Evolutionary conservation across 2,888 invertebrate species (phyloP), one percentile per base, ranked within the genome.

Genomic region (Lithophane leautieri): DNA sequence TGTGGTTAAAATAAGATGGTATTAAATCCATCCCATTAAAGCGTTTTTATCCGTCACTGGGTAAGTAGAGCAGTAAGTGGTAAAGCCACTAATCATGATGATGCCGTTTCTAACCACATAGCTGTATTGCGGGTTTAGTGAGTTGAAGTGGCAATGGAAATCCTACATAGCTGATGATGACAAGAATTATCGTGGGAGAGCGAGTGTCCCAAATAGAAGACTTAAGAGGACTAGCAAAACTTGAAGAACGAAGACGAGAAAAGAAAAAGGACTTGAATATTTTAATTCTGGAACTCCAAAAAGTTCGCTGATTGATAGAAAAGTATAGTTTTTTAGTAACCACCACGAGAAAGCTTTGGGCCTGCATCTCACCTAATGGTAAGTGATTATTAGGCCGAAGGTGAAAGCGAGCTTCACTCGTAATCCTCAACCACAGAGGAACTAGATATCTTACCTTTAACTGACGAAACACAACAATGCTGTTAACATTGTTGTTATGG

Each of bases 21-120:
- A 72, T 66, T 69, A 73, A 71, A 75, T 50, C 56, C 79, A 76
- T 65, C 66, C 76, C 50, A 69, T 74, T 61, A 71, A 52, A 76
- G 61, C 54, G 60, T 81, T 87, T 82, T 79, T 78, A 83, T 74
- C 73, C 81, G 68, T 78, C 77, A 78, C 65, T 82, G 73, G 73
- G 76, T 73, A 81, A 84, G 73, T 83, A 73, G 83, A 65, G 44
- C 79, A 76, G 78, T 76, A 83, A 86, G 74, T 78, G 82, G 80
- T 85, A 73, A 77, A 73, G 73, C 87, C 85, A 61, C 76, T 70
- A 80, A 78, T 86, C 70, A 82, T 73, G 83, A 66, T 54, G 62
- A 73, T 84, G 70, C 82, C 78, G 78, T 85, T 85, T 78, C 70
- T 68, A 28, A 86, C 87, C 85, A 73, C 87, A 80, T 75, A 80